Evolutionary conservation across 2,113 vertebrate species (phyloP), one percentile per base, ranked within the genome.

Genomic region (Microcebus murinus): DNA sequence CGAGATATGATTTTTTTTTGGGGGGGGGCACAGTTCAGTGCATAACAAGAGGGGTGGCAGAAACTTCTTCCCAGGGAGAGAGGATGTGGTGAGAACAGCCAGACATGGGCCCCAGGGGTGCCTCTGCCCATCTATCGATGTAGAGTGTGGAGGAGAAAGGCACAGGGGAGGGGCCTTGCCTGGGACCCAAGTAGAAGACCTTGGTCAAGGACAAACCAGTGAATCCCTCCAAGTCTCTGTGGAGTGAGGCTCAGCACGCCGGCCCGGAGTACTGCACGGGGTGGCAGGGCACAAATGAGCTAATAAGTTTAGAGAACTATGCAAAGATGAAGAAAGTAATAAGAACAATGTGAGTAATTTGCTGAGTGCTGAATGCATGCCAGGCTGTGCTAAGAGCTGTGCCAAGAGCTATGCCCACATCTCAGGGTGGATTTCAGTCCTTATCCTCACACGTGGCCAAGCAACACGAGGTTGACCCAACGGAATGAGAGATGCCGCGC

Each of bases 331-430:
- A 81, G 36, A 27, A 15, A 83, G 42, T 7, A 3, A 14, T 25
- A 14, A 9, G 48, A 23, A 8, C 15, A 4, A 13, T 10, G 67
- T 13, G 17, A 89, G n/a, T 36, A 27, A 36, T 21, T 14, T 34
- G 14, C 15, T 17, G 6, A 61, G 31, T 59, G 34, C 13, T 0
- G 12, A 18, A 8, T 4, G 3, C 1, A 2, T 14, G 36, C 31
- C 6, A 20, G 31, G 18, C 39, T 67, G 4, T 11, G 6, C 20
- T 36, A 45, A 59, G 36, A 9, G 15, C 27, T 50, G 8, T 29
- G 48, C 12, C 8, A 61, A 59, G 36, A 15, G 12, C 27, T 36
- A 6, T 18, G 39, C 8, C 8, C 9, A 7, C 4, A 29, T 61
- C 4, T 0, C 11, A 4, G 14, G 20, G 31, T 42, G 17, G 27